A percentile compares a stretch with the other conserved stretches of the same genome.
Conservation (phyloP, 2,113 vertebrate genomes). For the Stomatorhinus ivindoensis region DNA sequence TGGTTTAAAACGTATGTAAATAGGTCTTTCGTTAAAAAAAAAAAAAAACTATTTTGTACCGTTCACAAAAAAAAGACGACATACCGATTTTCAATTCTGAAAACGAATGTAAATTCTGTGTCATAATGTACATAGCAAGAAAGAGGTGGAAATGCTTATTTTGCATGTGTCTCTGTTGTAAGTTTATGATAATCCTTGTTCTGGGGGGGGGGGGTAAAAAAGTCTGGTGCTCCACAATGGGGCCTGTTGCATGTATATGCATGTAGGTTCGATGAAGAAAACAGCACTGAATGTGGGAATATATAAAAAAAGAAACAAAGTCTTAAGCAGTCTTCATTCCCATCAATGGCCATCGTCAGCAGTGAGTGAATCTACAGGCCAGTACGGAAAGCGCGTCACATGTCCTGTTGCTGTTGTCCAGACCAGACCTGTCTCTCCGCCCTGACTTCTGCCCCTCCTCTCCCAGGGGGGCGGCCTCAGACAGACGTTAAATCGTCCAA, state of each 20-base stretch:
- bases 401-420: constrained; percentile 9
- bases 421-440: constrained; percentile 41
- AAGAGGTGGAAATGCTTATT: constrained; percentile 58
- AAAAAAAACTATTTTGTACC: constrained; percentile 70
- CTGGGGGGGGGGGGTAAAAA: constrained; percentile 45
- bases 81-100: constrained; percentile 67
- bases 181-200: constrained; percentile 64
- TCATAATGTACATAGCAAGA: constrained; percentile 67
- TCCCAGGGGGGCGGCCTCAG: constrained; percentile 39
- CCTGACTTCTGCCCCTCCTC: constrained; percentile 34
- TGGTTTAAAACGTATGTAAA: constrained; percentile 61
- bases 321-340: constrained; percentile 62
- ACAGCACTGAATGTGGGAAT: constrained; percentile 59
- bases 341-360: constrained; percentile 48
- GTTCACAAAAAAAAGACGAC: constrained; percentile 62
- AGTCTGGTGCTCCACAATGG: constrained; percentile 63
- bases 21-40: constrained; percentile 66
- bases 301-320: constrained; percentile 44
- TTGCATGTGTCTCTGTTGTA: constrained; percentile 70
- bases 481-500: constrained; percentile 52
- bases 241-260: constrained; percentile 72
- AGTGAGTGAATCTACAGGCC: constrained; percentile 48
- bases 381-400: constrained; percentile 46
- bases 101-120: constrained; percentile 64
- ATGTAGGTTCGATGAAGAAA: constrained; percentile 58